A percentile compares a stretch with the other conserved stretches of the same genome.
These are phyloP conservation scores for Carposina sasakii DNA, from an alignment of 1,140 invertebrate genomes.

Conservation along the genomic window DNA sequence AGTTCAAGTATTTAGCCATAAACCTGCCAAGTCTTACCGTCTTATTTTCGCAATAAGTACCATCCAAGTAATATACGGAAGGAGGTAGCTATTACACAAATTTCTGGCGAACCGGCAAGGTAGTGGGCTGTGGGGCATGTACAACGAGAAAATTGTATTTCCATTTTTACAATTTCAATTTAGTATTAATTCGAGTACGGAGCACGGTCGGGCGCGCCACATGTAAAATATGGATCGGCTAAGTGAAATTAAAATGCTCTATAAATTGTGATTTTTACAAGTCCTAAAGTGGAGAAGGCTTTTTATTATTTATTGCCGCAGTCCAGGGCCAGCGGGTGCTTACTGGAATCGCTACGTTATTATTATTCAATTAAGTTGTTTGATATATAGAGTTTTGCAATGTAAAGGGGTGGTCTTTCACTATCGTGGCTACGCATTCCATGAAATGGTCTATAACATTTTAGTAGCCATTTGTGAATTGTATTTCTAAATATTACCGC, in stretches of 20 bases:
- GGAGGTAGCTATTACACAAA: too few species aligned
- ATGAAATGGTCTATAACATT: too few species aligned
- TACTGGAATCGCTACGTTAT: conserved; percentile 64
- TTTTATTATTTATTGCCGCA: conserved; percentile 69
- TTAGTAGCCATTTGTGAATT: too few species aligned
- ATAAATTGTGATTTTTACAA: conserved; percentile 73
- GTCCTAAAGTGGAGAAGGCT: conserved; percentile 71
- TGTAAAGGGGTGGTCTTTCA: too few species aligned
- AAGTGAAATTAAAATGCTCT: conserved; percentile 73
- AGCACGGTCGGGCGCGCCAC: conserved; percentile 59
- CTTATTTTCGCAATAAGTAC: too few species aligned
- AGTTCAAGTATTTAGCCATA: too few species aligned
- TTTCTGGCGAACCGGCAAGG: conserved; percentile 54
- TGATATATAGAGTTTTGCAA: conserved; percentile 51
- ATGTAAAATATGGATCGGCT: conserved; percentile 73
- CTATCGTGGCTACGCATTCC: too few species aligned
- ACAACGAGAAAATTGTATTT: conserved; percentile 71
- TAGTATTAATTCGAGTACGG: conserved; percentile 69
- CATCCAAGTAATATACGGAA: too few species aligned
- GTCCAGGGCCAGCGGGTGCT: conserved; percentile 54
- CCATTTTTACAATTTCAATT: conserved; percentile 73
- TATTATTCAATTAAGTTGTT: conserved; percentile 64
- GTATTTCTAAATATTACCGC: too few species aligned
- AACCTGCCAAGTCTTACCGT: too few species aligned
- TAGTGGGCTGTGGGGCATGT: conserved; percentile 33